phyloP scores from a whole-genome alignment of 2,113 vertebrate genomes.

The Bubo bubo region DNA sequence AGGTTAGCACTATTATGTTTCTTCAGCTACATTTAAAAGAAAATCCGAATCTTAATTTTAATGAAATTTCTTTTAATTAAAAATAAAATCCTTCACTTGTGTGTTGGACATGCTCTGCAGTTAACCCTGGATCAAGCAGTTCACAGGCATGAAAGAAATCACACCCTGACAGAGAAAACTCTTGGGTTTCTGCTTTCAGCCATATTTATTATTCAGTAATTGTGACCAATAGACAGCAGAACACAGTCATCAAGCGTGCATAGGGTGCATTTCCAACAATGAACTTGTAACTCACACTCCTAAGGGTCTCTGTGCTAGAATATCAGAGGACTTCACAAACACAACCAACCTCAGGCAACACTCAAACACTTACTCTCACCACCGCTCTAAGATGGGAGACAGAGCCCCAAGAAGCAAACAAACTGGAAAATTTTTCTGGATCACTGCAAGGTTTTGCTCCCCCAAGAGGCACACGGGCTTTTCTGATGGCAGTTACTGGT shows the following conservation, averaged over 20 bases:
- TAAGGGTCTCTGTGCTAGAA: neutral
- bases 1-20: neutral
- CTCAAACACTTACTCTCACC: neutral
- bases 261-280: fast-evolving
- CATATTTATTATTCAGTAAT: neutral
- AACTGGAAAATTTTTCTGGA: neutral
- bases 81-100: neutral
- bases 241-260: neutral
- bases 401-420: neutral
- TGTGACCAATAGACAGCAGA: neutral
- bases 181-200: neutral
- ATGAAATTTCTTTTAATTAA: neutral
- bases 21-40: neutral
- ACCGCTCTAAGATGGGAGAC: neutral
- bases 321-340: neutral
- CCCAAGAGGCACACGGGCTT: neutral
- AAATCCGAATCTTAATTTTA: neutral
- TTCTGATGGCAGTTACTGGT: neutral
- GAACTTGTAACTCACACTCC: neutral
- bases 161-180: neutral
- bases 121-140: neutral
- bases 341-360: neutral
- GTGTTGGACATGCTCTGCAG: neutral
- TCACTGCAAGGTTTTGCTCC: neutral
- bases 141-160: neutral